Evolutionary conservation across 2,797 vertebrate species (phyloP).

Genomic region (Acipenser ruthenus): DNA sequence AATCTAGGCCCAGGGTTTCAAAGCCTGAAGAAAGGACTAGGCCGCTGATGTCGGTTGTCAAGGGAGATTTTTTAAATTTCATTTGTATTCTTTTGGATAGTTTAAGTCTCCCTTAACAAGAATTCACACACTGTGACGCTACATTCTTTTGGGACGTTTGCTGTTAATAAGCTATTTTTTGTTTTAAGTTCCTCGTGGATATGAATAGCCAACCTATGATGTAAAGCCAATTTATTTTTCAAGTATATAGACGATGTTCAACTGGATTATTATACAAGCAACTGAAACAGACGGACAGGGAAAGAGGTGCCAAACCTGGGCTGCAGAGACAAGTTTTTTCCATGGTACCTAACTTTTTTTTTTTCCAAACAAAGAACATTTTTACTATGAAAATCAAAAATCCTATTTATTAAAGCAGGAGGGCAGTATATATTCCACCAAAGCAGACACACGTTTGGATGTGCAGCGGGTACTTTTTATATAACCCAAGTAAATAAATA

Average conservation of each 20-base stretch:
- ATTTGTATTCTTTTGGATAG: background rate
- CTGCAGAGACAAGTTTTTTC: too few species aligned
- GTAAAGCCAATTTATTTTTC: too few species aligned
- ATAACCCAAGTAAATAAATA: too few species aligned
- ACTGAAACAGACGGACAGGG: too few species aligned
- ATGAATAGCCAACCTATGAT: too few species aligned
- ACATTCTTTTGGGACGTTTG: slow-evolving; percentile 7
- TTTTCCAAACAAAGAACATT: slow-evolving; percentile 41
- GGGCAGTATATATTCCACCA: slow-evolving; percentile 16
- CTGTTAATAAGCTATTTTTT: too few species aligned
- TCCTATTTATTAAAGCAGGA: slow-evolving; percentile 17
- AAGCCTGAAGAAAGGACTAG: background rate
- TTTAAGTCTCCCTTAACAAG: slow-evolving; percentile 27
- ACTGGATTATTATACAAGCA: too few species aligned
- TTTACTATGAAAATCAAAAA: slow-evolving; percentile 10
- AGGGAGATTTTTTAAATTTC: background rate
- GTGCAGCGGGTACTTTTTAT: slow-evolving; percentile 18
- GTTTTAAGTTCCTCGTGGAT: too few species aligned
- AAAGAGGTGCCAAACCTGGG: too few species aligned
- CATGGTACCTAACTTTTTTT: too few species aligned
- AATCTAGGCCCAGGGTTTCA: slow-evolving; percentile 18
- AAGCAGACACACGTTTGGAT: slow-evolving; percentile 38
- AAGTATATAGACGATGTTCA: too few species aligned
- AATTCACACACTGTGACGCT: slow-evolving; percentile 25
- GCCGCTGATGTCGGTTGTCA: background rate